phyloP scores from a whole-genome alignment of 2,797 vertebrate genomes.

The Gadopsis bispinosus region DNA sequence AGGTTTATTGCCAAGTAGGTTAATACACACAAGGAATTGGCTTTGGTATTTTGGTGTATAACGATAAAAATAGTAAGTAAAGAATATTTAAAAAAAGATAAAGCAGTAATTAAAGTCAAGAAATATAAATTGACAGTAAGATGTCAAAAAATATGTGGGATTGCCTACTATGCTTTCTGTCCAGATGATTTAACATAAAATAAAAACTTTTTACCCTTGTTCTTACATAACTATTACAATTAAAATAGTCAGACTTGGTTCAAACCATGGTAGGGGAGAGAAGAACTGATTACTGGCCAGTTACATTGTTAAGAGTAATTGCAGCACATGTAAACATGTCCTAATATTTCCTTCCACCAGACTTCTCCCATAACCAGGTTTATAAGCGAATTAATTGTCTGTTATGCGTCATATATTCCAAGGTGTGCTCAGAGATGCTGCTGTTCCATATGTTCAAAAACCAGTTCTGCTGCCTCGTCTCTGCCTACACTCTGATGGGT shows the following conservation, averaged over 20 bases:
- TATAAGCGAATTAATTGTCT: constrained; percentile 1
- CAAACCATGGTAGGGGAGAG: neutral
- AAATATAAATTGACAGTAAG: no score
- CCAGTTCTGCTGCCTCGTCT: constrained; percentile 11
- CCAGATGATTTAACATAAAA: constrained; percentile 6
- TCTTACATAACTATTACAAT: constrained; percentile 11
- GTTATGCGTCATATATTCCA: constrained; percentile 15
- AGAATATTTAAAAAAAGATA: no score
- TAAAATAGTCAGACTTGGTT: neutral
- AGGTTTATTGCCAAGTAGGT: no score
- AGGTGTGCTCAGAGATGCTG: constrained; percentile 11
- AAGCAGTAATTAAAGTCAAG: no score
- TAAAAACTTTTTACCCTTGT: neutral
- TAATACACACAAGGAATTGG: no score
- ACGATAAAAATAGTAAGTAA: no score
- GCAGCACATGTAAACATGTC: neutral
- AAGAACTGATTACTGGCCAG: neutral
- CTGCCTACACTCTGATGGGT: neutral
- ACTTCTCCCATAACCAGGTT: constrained; percentile 18
- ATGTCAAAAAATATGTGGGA: no score
- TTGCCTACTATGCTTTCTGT: neutral
- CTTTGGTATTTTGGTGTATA: no score
- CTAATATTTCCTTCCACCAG: constrained; percentile 14
- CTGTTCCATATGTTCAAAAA: constrained; percentile 27
- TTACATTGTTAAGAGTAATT: neutral